These are phyloP conservation scores for Trachythela sp. DNA, from an alignment of 64 coral and sea anemone genomes.

Conservation along the genomic window DNA sequence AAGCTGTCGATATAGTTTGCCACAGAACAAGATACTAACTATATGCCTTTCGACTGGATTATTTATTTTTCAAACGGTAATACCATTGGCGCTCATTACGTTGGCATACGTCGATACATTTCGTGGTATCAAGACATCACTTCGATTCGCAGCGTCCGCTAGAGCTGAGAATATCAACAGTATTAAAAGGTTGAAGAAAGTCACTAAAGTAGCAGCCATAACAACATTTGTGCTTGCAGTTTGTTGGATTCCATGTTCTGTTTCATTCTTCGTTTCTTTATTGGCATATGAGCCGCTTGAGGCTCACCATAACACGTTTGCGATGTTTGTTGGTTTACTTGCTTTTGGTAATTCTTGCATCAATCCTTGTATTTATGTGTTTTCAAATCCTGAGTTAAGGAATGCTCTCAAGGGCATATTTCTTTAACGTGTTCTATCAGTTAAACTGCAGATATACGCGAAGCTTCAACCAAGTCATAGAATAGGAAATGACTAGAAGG, in stretches of 20 bases:
- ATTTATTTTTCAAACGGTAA: not conserved
- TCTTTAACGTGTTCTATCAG: not conserved
- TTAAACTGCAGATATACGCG: too few relatives aligned
- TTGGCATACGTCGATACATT: not conserved
- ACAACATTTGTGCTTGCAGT: not conserved
- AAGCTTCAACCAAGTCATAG: too few relatives aligned
- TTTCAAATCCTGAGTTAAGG: not conserved
- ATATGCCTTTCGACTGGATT: not conserved
- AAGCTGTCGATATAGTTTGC: not conserved
- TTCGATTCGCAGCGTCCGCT: not conserved
- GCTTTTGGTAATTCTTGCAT: not conserved
- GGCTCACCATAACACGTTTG: not conserved
- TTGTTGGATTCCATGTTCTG: not conserved
- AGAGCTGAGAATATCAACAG: not conserved
- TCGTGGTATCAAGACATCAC: not conserved
- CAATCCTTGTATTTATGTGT: constrained; percentile 3
- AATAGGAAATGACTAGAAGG: too few relatives aligned
- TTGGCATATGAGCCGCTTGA: not conserved
- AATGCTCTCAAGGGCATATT: not conserved
- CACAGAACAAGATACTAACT: not conserved
- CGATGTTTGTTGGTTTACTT: not conserved
- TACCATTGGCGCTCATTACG: not conserved
- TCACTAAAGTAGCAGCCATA: not conserved
- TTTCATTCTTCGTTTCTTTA: not conserved
- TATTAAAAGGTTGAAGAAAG: not conserved